These are phyloP conservation scores for Diploscapter pachys DNA, from an alignment of 1,140 invertebrate genomes.

Conservation along the genomic window DNA sequence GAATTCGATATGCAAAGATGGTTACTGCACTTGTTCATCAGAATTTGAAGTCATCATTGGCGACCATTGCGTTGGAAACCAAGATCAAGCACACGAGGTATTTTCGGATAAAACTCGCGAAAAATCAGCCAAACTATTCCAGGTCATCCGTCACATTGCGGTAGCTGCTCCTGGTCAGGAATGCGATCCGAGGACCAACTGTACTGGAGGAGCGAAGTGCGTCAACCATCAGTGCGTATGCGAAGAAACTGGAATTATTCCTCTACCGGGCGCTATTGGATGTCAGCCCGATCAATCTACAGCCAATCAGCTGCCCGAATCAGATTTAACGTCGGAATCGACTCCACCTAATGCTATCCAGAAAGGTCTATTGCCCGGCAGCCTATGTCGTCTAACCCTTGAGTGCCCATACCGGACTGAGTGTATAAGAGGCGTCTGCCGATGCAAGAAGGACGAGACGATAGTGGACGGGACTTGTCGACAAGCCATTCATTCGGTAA, in stretches of 20 bases:
- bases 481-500: slow-evolving; percentile 19
- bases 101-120: not conserved
- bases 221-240: slow-evolving; percentile 27
- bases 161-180: slow-evolving; percentile 35
- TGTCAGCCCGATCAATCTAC: not conserved
- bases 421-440: slow-evolving; percentile 35
- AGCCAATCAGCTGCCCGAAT: not conserved
- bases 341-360: slow-evolving; percentile 9
- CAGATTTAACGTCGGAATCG: not conserved
- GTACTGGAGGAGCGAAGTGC: slow-evolving; percentile 33
- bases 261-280: not conserved
- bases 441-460: slow-evolving; percentile 38
- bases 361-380: slow-evolving; percentile 8
- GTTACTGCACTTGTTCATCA: slow-evolving; percentile 25
- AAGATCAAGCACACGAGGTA: slow-evolving; percentile 15
- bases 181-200: slow-evolving; percentile 24
- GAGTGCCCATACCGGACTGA: slow-evolving; percentile 34
- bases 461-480: slow-evolving; percentile 24
- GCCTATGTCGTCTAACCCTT: slow-evolving; percentile 18
- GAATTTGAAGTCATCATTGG: slow-evolving; percentile 35
- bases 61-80: slow-evolving; percentile 20
- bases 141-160: too few species aligned
- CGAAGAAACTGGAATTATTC: not conserved
- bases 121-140: too few species aligned
- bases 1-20: slow-evolving; percentile 25